phyloP scores from a whole-genome alignment of 2,113 vertebrate species.

The Campylomormyrus numenius region DNA sequence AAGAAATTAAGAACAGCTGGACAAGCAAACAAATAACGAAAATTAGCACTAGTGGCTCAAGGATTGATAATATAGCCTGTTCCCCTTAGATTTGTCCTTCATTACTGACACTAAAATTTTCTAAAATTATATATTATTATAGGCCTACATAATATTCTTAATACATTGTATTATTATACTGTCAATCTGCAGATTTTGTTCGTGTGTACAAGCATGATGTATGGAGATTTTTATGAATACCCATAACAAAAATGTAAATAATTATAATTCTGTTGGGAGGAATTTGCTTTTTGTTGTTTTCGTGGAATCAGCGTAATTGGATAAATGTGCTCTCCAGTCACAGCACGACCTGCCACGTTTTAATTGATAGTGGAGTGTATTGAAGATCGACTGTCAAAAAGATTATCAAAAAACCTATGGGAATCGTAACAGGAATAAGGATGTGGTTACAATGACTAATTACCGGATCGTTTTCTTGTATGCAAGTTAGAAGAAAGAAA shows the following conservation, averaged over 20 bases:
- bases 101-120: background rate
- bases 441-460: constrained; percentile 54
- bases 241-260: background rate
- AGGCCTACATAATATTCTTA: background rate
- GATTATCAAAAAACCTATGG: background rate
- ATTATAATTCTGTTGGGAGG: background rate
- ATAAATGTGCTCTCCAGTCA: background rate
- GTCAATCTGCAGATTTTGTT: background rate
- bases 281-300: constrained; percentile 1
- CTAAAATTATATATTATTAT: background rate
- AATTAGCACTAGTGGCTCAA: background rate
- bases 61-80: background rate
- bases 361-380: background rate
- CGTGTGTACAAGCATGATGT: background rate
- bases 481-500: constrained; percentile 16
- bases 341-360: constrained; percentile 7
- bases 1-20: background rate
- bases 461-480: constrained; percentile 41
- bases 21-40: background rate
- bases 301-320: background rate
- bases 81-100: background rate
- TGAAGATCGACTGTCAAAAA: background rate
- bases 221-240: background rate
- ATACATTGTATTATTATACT: background rate
- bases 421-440: constrained; percentile 42